Evolutionary conservation across 1,140 invertebrate genomes (phyloP).

Genomic region (Ditylenchus dipsaci): DNA sequence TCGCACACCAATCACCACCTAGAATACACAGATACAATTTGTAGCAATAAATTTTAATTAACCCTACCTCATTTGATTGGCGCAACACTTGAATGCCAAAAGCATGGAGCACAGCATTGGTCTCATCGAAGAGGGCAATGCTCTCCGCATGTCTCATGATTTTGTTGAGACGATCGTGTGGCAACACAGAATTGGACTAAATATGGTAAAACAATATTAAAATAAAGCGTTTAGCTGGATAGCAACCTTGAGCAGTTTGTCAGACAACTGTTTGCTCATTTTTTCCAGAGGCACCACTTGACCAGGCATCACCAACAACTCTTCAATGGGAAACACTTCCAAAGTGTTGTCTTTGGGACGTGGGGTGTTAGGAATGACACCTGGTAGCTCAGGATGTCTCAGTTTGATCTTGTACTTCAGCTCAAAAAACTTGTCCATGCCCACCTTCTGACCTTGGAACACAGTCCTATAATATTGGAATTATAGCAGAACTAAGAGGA

Average conservation of each 20-base stretch:
- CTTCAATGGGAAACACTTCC: constrained; percentile 23
- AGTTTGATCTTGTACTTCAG: constrained; percentile 16
- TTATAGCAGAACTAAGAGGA: background rate
- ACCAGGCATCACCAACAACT: constrained; percentile 24
- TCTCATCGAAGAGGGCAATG: background rate
- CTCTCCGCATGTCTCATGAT: background rate
- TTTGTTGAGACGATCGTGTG: background rate
- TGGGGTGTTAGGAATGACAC: constrained; percentile 32
- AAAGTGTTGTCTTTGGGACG: constrained; percentile 12
- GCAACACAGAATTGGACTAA: background rate
- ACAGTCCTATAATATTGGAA: background rate
- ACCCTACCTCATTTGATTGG: background rate
- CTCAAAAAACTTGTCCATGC: background rate
- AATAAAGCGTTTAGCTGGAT: background rate
- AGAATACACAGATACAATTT: background rate
- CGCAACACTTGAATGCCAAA: background rate
- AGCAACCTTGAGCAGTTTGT: constrained; percentile 3
- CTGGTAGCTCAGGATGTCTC: constrained; percentile 19
- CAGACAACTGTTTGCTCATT: constrained; percentile 17
- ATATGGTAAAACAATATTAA: background rate
- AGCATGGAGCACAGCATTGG: background rate
- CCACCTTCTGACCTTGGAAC: background rate
- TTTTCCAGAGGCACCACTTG: constrained; percentile 30
- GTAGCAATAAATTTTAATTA: background rate
- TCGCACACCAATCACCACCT: constrained; percentile 26